Conservation (phyloP, 2,113 vertebrate genomes). For the Triplophysa rosa region DNA sequence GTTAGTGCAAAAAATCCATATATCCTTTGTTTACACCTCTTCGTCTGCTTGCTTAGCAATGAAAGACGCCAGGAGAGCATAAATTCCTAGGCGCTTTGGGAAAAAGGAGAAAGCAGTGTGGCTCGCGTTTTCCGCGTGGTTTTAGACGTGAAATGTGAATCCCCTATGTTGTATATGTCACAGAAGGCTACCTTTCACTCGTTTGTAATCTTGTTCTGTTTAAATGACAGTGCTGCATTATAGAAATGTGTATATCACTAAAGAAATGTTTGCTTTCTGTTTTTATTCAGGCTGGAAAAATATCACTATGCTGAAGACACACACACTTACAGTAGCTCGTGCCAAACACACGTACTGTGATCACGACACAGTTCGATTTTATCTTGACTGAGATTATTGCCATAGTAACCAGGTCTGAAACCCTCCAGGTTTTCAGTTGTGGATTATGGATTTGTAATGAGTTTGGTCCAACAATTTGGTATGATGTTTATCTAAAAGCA, state of each 20-base stretch:
- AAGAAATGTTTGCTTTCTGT: slow-evolving; percentile 11
- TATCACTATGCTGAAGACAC: neutral
- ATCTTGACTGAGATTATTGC: slow-evolving; percentile 35
- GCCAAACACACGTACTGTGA: slow-evolving; percentile 7
- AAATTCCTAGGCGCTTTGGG: too few relatives aligned
- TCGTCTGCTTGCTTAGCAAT: too few relatives aligned
- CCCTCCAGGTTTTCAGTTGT: slow-evolving; percentile 2
- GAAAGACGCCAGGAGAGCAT: too few relatives aligned
- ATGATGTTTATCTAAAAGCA: neutral
- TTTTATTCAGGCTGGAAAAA: slow-evolving; percentile 3
- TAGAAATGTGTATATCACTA: slow-evolving; percentile 7
- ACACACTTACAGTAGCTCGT: neutral
- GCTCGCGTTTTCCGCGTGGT: too few relatives aligned
- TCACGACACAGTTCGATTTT: slow-evolving; percentile 13
- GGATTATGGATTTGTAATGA: slow-evolving; percentile 27
- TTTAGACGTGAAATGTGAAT: too few relatives aligned
- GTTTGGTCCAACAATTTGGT: slow-evolving; percentile 13
- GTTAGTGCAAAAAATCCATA: too few relatives aligned
- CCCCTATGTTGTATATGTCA: too few relatives aligned
- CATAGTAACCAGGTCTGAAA: slow-evolving; percentile 40
- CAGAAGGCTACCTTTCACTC: too few relatives aligned
- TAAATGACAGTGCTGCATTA: slow-evolving; percentile 21
- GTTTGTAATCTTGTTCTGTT: slow-evolving; percentile 20
- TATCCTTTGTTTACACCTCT: too few relatives aligned
- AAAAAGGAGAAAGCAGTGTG: too few relatives aligned